Evolutionary conservation across 2,113 vertebrate genomes (phyloP), one percentile per base, ranked within the genome.

Genomic region (Amphiprion ocellaris): DNA sequence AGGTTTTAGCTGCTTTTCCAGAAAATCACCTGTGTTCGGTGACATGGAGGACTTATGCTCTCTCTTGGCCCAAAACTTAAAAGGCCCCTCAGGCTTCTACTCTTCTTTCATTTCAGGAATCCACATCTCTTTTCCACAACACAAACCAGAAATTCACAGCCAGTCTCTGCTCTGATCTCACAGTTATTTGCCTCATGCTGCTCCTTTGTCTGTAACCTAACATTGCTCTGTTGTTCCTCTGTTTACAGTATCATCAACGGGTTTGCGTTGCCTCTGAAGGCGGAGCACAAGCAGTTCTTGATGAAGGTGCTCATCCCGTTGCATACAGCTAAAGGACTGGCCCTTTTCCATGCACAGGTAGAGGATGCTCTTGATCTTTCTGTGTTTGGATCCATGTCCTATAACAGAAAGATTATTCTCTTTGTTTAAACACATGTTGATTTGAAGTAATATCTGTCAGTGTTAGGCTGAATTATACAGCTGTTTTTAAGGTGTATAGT

Each of bases 261-360:
- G 74, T 99, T 99, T 93, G 98, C 98, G 54, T 94, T 99, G 94
- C 98, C 98, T 68, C 94, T 99, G 95, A 99, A 99, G 93, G 95
- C 96, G 15, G 98, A 99, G 92, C 98, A 99, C 94, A 99, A 98
- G 90, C 98, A 99, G 93, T 99, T 99, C 93, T 96, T 99, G 87
- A 97, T 98, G 97, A 99, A 98, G 95, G 97, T 99, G 94, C 96
- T 99, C 88, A 96, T 99, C 93, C 98, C 98, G 19, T 95, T 99
- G 94, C 98, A 99, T 84, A 99, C 97, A 71, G 97, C 97, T 53
- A 98, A 97, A 92, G 97, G 94, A 80, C 92, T 99, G 93, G 96
- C 96, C 69, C 95, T 99, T 85, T 99, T 99, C 94, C 98, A 99
- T 33, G 98, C 98, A 75, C 98, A 99, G 97, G 98, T 99, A 82